Conservation (phyloP, 2,113 vertebrate species). For the Isurus oxyrinchus region DNA sequence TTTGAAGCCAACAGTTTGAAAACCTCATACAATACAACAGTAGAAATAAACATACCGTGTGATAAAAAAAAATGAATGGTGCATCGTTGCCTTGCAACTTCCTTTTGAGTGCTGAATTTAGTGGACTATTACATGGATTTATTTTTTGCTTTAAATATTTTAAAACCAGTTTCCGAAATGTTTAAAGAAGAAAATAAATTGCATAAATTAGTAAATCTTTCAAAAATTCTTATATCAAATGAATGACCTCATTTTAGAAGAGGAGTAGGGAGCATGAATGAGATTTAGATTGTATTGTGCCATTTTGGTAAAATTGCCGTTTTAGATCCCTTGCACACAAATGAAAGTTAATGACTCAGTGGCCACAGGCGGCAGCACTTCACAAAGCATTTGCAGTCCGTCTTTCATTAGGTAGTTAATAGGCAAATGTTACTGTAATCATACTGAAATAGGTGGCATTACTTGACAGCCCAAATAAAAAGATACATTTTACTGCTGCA, state of each 20-base stretch:
- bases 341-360: slow-evolving; percentile 34
- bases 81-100: not conserved
- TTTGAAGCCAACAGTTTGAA: not conserved
- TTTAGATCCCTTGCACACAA: not conserved
- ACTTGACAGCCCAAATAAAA: slow-evolving; percentile 27
- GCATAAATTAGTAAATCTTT: not conserved
- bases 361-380: slow-evolving; percentile 36
- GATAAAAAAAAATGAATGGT: not conserved
- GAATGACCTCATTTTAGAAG: slow-evolving; percentile 12
- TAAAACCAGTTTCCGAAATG: not conserved
- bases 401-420: slow-evolving; percentile 23
- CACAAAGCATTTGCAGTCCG: slow-evolving; percentile 32
- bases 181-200: slow-evolving; percentile 8
- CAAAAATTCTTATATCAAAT: slow-evolving; percentile 8
- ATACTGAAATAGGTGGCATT: slow-evolving; percentile 11
- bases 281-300: not conserved
- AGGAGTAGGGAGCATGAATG: not conserved
- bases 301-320: not conserved
- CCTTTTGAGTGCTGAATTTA: slow-evolving; percentile 12
- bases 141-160: slow-evolving; percentile 19
- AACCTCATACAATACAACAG: not conserved
- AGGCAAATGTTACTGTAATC: slow-evolving; percentile 35
- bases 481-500: slow-evolving; percentile 28
- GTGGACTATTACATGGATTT: not conserved
- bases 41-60: not conserved